A percentile compares a stretch with the other conserved stretches of the same genome.
Evolutionary conservation across 2,888 invertebrate species (phyloP).

Genomic region (Lithophane semibrunnea): DNA sequence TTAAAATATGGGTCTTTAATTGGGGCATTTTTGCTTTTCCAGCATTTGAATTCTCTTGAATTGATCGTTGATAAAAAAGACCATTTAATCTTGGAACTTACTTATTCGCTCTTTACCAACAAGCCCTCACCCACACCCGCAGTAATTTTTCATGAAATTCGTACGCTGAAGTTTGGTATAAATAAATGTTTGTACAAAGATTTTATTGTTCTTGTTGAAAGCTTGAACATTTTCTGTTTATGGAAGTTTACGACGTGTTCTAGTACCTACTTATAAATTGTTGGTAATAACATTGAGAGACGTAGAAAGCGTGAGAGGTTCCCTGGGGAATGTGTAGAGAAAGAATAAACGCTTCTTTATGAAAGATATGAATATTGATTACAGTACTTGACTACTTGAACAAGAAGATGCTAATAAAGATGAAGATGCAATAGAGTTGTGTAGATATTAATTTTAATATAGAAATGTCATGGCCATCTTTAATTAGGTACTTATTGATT

Average conservation of each 20-base stretch:
- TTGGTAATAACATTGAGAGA: slow-evolving; percentile 35
- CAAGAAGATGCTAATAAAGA: not conserved
- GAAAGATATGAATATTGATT: not conserved
- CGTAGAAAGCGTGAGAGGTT: not conserved
- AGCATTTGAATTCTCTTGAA: not conserved
- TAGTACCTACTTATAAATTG: slow-evolving; percentile 38
- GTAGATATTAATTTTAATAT: not conserved
- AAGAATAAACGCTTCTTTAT: slow-evolving; percentile 6
- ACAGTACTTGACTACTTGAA: not conserved
- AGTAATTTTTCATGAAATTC: slow-evolving; percentile 30
- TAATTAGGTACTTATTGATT: not conserved
- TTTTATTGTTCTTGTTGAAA: slow-evolving; percentile 60
- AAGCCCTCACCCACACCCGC: not conserved
- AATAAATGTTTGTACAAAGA: slow-evolving; percentile 54
- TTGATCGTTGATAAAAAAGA: not conserved
- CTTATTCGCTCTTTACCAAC: not conserved
- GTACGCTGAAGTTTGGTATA: slow-evolving; percentile 32
- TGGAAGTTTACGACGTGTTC: slow-evolving; percentile 32
- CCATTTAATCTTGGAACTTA: not conserved
- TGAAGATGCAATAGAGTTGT: not conserved
- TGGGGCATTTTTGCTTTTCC: not conserved
- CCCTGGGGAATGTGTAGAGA: slow-evolving; percentile 15
- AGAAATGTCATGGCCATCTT: not conserved
- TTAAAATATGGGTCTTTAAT: not conserved
- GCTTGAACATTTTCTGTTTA: slow-evolving; percentile 48